Percentiles rank a stretch among this genome's conserved stretches.
Conservation (phyloP, 1,140 invertebrate genomes). For the Wiebesia pumilae region DNA sequence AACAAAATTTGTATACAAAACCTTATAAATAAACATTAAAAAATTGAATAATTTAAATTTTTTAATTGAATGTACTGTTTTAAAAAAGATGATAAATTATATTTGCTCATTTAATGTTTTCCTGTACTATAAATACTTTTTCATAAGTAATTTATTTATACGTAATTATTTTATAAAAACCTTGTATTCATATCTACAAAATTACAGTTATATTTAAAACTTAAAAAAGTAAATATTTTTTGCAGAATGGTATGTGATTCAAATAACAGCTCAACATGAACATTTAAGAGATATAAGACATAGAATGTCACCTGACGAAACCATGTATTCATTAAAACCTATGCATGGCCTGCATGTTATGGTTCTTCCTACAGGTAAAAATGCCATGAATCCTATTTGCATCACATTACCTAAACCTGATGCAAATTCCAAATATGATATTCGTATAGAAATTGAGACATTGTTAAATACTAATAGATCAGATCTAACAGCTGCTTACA, state of each 20-base stretch:
- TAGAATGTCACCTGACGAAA: slow-evolving; percentile 16
- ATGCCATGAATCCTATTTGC: slow-evolving; percentile 69
- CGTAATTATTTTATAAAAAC: too few species aligned
- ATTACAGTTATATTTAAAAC: not conserved
- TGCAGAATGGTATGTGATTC: slow-evolving; percentile 79
- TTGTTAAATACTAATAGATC: slow-evolving; percentile 64
- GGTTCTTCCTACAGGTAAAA: slow-evolving; percentile 74
- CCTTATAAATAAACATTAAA: too few species aligned
- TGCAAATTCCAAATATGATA: slow-evolving; percentile 63
- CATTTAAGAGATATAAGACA: slow-evolving; percentile 64
- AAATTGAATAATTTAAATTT: too few species aligned
- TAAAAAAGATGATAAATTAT: too few species aligned
- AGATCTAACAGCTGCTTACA: slow-evolving; percentile 63
- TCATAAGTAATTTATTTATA: too few species aligned
- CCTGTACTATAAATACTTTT: too few species aligned
- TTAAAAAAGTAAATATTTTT: slow-evolving; percentile 4
- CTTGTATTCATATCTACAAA: not conserved
- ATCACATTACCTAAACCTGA: slow-evolving; percentile 73
- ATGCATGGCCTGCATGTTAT: slow-evolving; percentile 75
- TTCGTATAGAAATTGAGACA: slow-evolving; percentile 65
- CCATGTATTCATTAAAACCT: slow-evolving; percentile 53
- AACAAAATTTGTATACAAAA: too few species aligned
- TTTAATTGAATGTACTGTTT: too few species aligned
- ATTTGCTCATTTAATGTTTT: too few species aligned
- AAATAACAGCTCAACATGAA: slow-evolving; percentile 76